A percentile compares a stretch with the other conserved stretches of the same genome.
Evolutionary conservation across 2,113 vertebrate genomes (phyloP).

Genomic region (Chauna torquata): DNA sequence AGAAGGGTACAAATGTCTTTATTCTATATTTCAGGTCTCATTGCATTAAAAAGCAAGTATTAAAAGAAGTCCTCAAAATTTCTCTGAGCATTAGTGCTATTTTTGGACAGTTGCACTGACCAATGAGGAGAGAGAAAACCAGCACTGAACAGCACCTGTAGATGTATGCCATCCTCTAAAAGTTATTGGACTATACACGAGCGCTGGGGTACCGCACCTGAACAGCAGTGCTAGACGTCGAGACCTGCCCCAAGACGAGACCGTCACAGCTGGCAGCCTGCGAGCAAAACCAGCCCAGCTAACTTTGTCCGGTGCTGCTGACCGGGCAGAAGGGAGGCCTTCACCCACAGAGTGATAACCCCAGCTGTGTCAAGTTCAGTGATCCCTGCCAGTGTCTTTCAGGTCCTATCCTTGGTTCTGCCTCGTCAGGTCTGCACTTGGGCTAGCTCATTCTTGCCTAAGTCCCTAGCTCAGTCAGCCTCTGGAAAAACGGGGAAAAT

Average conservation of each 20-base stretch:
- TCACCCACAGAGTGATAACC: background rate
- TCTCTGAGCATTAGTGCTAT: background rate
- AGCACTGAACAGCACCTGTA: background rate
- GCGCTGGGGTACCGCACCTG: background rate
- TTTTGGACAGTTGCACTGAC: background rate
- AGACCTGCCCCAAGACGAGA: background rate
- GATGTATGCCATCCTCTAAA: background rate
- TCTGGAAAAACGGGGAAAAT: background rate
- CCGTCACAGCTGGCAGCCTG: background rate
- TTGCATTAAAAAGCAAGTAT: background rate
- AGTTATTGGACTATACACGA: background rate
- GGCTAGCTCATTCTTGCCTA: background rate
- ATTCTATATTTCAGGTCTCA: background rate
- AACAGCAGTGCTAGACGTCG: rapidly evolving
- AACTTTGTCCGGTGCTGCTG: background rate
- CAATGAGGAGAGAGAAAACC: background rate
- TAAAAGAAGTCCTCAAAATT: background rate
- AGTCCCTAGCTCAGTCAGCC: background rate
- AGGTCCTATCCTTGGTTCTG: background rate
- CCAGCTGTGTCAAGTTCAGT: background rate
- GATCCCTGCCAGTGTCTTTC: background rate
- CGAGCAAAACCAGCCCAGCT: background rate
- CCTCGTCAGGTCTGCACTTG: background rate
- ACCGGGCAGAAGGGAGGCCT: background rate
- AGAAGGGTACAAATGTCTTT: background rate